phyloP scores from a whole-genome alignment of 2,113 vertebrate species.

The Trogon melanurus region DNA sequence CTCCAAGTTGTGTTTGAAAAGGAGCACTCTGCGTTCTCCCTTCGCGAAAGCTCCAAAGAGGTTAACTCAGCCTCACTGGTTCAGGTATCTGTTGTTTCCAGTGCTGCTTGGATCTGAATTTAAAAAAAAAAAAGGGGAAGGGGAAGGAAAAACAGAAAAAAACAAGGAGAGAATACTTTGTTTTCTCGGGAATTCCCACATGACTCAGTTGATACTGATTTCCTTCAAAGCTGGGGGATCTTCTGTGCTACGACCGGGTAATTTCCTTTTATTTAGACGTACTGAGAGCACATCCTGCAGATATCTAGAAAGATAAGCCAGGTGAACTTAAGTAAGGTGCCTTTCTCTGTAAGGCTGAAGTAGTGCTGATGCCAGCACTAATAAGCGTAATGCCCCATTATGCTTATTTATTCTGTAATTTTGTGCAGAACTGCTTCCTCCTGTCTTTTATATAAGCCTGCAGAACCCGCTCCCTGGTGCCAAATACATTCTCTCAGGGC shows the following conservation, averaged over 20 bases:
- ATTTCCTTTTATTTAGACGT: background rate
- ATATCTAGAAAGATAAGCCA: background rate
- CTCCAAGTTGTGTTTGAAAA: background rate
- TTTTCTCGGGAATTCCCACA: background rate
- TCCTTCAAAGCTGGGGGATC: background rate
- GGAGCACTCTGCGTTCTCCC: accelerated
- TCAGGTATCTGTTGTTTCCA: background rate
- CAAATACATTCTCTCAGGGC: background rate
- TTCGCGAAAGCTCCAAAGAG: background rate
- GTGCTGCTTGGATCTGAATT: background rate
- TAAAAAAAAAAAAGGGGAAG: background rate
- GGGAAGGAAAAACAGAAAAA: too few relatives aligned
- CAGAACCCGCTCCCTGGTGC: slow-evolving; percentile 22
- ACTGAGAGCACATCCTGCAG: background rate
- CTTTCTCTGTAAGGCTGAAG: background rate
- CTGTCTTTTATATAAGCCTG: background rate
- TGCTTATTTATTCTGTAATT: background rate
- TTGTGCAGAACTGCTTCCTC: background rate
- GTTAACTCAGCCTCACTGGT: background rate
- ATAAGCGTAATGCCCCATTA: background rate
- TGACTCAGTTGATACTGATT: background rate
- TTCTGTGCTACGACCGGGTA: background rate
- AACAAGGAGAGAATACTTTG: background rate
- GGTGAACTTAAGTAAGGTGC: background rate
- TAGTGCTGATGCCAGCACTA: background rate